Evolutionary conservation across 1,140 invertebrate species (phyloP), one percentile per base, ranked within the genome.

Genomic region (Euwallacea fornicatus): DNA sequence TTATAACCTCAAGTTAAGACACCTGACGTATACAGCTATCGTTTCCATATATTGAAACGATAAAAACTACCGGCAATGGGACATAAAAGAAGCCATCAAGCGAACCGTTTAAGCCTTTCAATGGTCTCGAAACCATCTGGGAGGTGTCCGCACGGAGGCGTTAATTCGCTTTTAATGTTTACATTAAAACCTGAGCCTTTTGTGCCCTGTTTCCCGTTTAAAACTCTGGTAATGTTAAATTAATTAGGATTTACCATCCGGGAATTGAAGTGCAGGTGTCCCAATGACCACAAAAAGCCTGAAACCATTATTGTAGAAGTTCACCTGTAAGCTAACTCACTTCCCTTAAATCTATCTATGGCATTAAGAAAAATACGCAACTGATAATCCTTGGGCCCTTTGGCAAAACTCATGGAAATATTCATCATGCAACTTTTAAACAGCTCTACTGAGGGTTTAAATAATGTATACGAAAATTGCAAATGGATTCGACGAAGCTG

Each of bases 401-500:
- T 56, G 21, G 21, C 16, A 7, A 56, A 56, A 56, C 11, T 56
- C 16, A 56, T 16, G 43, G 41, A 42, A 62, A 44, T 43, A 62
- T 60, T 60, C 58, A 46, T 11, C 11, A 10, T 33, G 9, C n/a
- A 50, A 50, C 46, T 50, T 50, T 59, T 43, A 15, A 43, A 44
- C 7, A 10, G 21, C 8, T 13, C 7, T 13, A 43, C 60, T 11
- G 21, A 46, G 42, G 15, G 42, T 44, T 62, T 62, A 13, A 62
- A 62, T 62, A 74, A 62, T 33, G 46, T 44, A 62, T 62, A 62
- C 60, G 21, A 74, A 76, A 73, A 61, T 75, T 75, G 73, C 66
- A 75, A 76, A 78, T 76, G 76, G 73, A 74, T 58, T 54, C 71
- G 71, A 72, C 74, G 76, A 74, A 70, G 44, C 66, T 66, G 53